phyloP scores from a whole-genome alignment of 1,140 invertebrate species.

The Drosophila kikkawai region DNA sequence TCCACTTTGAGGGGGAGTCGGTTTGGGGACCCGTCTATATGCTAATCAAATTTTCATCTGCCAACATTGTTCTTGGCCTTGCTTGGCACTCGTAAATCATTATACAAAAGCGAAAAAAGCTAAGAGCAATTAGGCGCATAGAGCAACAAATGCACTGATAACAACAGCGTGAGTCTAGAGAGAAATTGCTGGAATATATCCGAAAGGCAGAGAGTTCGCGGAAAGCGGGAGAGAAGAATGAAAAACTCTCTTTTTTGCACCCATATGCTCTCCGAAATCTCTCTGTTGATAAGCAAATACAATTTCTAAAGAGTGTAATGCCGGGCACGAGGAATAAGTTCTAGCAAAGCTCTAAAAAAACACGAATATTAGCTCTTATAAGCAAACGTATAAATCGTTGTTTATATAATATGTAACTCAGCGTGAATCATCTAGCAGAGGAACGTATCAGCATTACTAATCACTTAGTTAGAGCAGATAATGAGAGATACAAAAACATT shows the following conservation, averaged over 20 bases:
- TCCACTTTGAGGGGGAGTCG: neutral
- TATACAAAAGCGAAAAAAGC: constrained; percentile 33
- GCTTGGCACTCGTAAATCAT: constrained; percentile 38
- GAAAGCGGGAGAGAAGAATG: constrained; percentile 1
- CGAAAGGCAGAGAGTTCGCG: neutral
- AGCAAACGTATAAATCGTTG: neutral
- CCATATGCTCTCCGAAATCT: neutral
- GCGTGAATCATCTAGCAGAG: constrained; percentile 2
- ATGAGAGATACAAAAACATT: neutral
- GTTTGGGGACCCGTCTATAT: constrained; percentile 11
- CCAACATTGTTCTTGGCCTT: constrained; percentile 34
- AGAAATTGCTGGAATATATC: constrained; percentile 30
- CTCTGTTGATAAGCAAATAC: constrained; percentile 41
- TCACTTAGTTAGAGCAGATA: neutral
- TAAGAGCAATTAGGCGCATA: constrained; percentile 42
- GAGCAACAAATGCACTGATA: constrained; percentile 55
- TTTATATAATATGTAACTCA: constrained; percentile 7
- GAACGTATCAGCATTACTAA: neutral
- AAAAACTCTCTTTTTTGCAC: neutral
- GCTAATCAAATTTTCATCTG: constrained; percentile 43
- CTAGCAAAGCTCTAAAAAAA: constrained; percentile 3
- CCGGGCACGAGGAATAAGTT: constrained; percentile 18
- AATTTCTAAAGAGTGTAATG: constrained; percentile 24
- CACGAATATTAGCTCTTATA: constrained; percentile 7
- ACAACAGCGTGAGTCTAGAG: constrained; percentile 11